Evolutionary conservation across 2,113 vertebrate species (phyloP).

Genomic region (Psittacus erithacus): DNA sequence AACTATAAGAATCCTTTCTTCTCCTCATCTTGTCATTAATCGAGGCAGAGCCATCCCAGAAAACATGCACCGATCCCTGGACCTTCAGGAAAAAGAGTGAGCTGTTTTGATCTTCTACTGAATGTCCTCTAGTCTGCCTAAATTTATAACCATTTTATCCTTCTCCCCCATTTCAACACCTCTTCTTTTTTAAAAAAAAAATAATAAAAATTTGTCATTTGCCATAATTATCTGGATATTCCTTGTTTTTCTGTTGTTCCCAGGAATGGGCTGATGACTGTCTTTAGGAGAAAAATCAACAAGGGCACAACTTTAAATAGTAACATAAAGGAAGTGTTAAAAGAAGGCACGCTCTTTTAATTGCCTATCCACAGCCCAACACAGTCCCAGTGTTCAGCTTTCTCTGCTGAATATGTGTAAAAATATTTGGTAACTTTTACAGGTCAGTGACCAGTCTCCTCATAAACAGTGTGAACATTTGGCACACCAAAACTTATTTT

Average conservation of each 20-base stretch:
- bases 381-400: background rate
- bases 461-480: fast-evolving
- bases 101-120: background rate
- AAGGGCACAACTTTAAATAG: background rate
- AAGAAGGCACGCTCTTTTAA: background rate
- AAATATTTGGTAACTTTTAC: background rate
- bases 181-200: background rate
- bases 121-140: background rate
- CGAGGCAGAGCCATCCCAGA: background rate
- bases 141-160: background rate
- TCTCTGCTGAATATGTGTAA: background rate
- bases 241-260: background rate
- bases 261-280: background rate
- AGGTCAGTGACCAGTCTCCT: background rate
- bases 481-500: background rate
- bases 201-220: background rate
- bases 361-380: background rate
- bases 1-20: background rate
- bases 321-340: background rate
- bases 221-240: background rate
- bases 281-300: background rate
- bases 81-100: background rate
- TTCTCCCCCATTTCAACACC: background rate
- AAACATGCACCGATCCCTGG: background rate
- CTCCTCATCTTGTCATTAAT: background rate